Evolutionary conservation across 2,888 invertebrate species (phyloP), one percentile per base, ranked within the genome.

Genomic region (Stenolophus ochropezus): DNA sequence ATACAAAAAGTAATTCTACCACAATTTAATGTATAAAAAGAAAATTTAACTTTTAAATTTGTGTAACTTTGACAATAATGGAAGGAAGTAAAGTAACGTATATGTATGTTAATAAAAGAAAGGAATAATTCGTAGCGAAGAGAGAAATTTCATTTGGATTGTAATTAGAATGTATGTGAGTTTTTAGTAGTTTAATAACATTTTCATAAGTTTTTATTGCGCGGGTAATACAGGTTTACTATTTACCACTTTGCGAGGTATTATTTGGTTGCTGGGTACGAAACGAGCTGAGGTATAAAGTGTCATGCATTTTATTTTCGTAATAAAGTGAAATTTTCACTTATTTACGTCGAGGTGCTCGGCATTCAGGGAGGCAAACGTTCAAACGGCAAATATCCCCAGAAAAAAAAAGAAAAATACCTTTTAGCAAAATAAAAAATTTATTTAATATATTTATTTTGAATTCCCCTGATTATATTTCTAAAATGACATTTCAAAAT

Each of bases 241-340:
- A 53, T 75, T 75, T 51, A 27, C 75, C 53, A 53, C 75, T 51
- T 53, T 51, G 56, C 18, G 74, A 16, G 11, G 73, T 75, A 53
- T 75, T 75, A 75, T 75, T 53, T 75, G 33, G 33, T 1, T 75
- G 53, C 27, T 23, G 18, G 23, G 75, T 21, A 42, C 20, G 49
- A 8, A 58, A 61, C 65, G 77, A 61, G 47, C 8, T 42, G 58
- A 49, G 47, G 49, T 53, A 76, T 77, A 77, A 76, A 76, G 42
- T 58, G 42, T 18, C 56, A n/a, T 61, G 77, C 65, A 77, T 61
- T 78, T 78, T 78, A 78, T 78, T 69, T 51, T 69, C 51, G 78
- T 78, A 78, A 78, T 78, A 78, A 78, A 78, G 65, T 77, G 77
- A 77, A 77, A 58, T 78, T 78, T 78, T 78, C 78, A 78, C 78